Conservation (phyloP, 2,888 invertebrate genomes). For the Callinectes sapidus region DNA sequence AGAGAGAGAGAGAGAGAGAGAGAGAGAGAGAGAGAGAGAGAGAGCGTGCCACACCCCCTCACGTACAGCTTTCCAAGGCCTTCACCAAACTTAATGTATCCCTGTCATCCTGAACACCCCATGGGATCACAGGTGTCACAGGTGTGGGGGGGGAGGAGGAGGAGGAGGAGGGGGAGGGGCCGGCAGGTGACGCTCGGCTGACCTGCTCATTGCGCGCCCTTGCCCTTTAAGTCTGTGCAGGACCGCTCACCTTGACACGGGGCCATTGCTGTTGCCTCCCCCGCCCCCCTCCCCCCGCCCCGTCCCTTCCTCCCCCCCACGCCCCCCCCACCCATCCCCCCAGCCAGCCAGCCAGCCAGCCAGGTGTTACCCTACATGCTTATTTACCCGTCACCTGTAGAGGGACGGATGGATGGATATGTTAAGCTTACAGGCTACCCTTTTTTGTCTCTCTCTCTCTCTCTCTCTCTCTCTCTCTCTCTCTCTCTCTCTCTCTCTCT, state of each 20-base stretch:
- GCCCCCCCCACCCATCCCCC: not conserved
- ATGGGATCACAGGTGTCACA: not conserved
- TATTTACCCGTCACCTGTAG: too few species aligned
- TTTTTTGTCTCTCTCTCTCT: too few species aligned
- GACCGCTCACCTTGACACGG: not conserved
- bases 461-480: too few species aligned
- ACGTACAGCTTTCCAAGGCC: not conserved
- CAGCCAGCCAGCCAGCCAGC: too few species aligned
- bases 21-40: constrained; percentile 1
- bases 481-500: too few species aligned
- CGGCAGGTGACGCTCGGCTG: not conserved
- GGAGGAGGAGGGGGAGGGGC: not conserved
- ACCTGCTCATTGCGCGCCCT: not conserved
- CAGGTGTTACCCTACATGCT: too few species aligned
- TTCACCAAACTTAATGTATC: not conserved
- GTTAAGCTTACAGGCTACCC: not conserved
- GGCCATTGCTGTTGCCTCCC: not conserved
- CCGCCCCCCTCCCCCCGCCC: too few species aligned
- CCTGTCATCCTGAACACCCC: not conserved
- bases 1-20: not conserved
- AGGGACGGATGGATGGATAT: not conserved
- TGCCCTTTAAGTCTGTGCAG: not conserved
- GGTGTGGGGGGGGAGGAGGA: not conserved
- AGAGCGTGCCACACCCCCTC: not conserved
- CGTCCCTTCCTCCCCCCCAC: not conserved